Conservation (phyloP, 1,140 invertebrate species). For the Leptinotarsa lineolata region DNA sequence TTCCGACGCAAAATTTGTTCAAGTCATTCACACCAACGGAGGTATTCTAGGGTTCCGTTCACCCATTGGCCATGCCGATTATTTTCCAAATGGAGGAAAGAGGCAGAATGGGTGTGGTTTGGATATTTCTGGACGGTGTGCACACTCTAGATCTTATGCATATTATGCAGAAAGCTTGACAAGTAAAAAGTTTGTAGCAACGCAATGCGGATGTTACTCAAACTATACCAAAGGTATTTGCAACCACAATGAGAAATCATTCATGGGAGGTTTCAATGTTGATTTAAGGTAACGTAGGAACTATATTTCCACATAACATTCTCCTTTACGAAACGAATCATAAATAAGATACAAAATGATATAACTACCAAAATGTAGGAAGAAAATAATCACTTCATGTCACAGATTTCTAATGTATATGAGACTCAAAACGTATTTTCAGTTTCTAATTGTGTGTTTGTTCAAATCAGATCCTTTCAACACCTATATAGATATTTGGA, state of each 20-base stretch:
- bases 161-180: slow-evolving; percentile 46
- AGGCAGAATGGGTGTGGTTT: slow-evolving; percentile 69
- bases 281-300: background rate
- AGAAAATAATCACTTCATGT: too few relatives aligned
- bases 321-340: too few relatives aligned
- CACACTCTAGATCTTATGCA: slow-evolving; percentile 62
- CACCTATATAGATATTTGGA: too few relatives aligned
- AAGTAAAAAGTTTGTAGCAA: slow-evolving; percentile 53
- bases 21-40: slow-evolving; percentile 64
- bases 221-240: slow-evolving; percentile 62
- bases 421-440: too few relatives aligned
- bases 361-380: too few relatives aligned
- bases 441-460: too few relatives aligned
- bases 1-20: slow-evolving; percentile 64
- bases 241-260: slow-evolving; percentile 54
- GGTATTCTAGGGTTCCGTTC: slow-evolving; percentile 63
- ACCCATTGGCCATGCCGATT: slow-evolving; percentile 70
- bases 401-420: too few relatives aligned
- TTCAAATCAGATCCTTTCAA: too few relatives aligned
- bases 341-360: too few relatives aligned
- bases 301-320: too few relatives aligned
- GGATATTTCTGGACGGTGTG: slow-evolving; percentile 56
- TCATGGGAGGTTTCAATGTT: slow-evolving; percentile 20
- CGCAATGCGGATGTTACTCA: slow-evolving; percentile 61
- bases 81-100: slow-evolving; percentile 70